These are phyloP conservation scores for Azorinus chamasolen DNA, from an alignment of 2,888 invertebrate species.

Conservation along the genomic window DNA sequence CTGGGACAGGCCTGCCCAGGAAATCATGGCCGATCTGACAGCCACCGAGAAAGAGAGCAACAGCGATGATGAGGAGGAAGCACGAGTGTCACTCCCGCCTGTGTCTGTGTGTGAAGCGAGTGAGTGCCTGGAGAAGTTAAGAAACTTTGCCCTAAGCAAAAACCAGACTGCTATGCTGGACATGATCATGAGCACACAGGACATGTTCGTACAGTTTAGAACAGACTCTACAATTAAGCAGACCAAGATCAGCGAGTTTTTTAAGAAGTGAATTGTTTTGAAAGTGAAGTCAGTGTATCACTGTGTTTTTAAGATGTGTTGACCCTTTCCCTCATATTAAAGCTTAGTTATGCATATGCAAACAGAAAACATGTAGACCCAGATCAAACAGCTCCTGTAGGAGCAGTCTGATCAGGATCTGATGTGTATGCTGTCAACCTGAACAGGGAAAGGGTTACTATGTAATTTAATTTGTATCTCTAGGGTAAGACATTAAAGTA, in stretches of 20 bases:
- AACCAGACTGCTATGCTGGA: background rate
- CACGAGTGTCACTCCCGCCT: background rate
- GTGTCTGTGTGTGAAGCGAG: background rate
- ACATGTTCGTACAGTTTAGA: constrained; percentile 6
- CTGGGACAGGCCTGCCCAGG: constrained; percentile 22
- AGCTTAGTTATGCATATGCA: no score
- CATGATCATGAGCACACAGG: constrained; percentile 1
- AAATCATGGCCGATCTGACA: constrained; percentile 1
- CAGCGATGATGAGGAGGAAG: background rate
- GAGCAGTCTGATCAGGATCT: no score
- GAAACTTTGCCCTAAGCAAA: background rate
- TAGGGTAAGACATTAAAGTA: no score
- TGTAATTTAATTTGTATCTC: no score
- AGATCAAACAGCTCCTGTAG: no score
- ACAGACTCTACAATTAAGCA: constrained; percentile 4
- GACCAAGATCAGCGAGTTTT: constrained; percentile 19
- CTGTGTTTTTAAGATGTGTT: no score
- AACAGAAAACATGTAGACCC: no score
- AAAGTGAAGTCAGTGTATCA: no score
- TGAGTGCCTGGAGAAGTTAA: constrained; percentile 4
- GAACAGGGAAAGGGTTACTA: no score
- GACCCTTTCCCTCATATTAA: no score
- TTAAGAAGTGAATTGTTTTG: constrained; percentile 1
- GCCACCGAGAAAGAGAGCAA: background rate
- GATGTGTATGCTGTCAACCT: no score